Conservation (phyloP, 1,140 invertebrate genomes). For the Bombus affinis region DNA sequence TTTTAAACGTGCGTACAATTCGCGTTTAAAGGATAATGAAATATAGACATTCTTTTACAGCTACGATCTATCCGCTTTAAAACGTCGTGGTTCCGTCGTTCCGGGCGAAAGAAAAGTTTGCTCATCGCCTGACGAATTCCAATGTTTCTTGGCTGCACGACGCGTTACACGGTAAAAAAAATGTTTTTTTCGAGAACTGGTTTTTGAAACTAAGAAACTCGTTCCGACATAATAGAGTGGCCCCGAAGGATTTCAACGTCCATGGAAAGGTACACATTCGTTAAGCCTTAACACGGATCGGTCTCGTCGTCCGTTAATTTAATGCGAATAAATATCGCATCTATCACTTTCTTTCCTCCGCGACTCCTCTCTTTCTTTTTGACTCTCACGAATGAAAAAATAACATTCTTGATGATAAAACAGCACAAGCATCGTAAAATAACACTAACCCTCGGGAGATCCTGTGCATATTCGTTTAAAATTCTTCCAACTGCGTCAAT, state of each 20-base stretch:
- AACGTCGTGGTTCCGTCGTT: not conserved
- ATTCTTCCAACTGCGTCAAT: not conserved
- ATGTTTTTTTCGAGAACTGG: conserved; percentile 39
- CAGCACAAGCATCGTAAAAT: not conserved
- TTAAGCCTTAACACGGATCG: conserved; percentile 15
- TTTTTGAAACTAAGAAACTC: conserved; percentile 46
- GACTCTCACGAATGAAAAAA: not conserved
- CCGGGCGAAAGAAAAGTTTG: conserved; percentile 37
- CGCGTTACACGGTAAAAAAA: conserved; percentile 9
- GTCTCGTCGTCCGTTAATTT: conserved; percentile 28
- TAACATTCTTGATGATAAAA: conserved; percentile 21
- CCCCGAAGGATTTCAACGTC: conserved; percentile 48
- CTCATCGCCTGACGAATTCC: conserved; percentile 40
- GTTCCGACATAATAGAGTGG: conserved; percentile 37
- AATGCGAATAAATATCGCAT: conserved; percentile 48
- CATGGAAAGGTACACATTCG: conserved; percentile 28
- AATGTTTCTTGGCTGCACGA: conserved; percentile 27
- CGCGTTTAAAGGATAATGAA: conserved; percentile 27
- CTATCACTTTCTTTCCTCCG: conserved; percentile 24
- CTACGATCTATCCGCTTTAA: conserved; percentile 40
- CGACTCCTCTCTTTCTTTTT: not conserved
- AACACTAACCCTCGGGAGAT: not conserved
- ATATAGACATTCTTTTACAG: conserved; percentile 18
- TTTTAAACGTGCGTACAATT: not conserved
- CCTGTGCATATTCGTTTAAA: conserved; percentile 1